phyloP scores from a whole-genome alignment of 1,140 invertebrate genomes.

The Psix sp. region DNA sequence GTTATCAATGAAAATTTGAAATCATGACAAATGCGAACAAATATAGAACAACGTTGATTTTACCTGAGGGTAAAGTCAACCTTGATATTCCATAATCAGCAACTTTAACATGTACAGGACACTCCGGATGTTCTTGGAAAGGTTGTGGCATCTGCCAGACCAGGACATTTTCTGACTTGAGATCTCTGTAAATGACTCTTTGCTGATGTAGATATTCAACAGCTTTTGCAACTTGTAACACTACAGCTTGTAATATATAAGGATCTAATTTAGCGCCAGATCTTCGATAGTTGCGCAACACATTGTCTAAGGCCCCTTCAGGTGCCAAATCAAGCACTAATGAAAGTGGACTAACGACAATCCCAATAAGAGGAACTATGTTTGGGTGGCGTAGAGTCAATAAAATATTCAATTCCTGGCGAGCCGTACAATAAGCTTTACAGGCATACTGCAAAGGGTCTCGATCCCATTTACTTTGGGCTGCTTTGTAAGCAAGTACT shows the following conservation, averaged over 20 bases:
- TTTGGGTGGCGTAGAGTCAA: constrained; percentile 90
- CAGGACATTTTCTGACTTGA: constrained; percentile 98
- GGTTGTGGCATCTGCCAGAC: constrained; percentile 95
- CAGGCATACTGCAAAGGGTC: constrained; percentile 94
- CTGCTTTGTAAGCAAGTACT: constrained; percentile 88
- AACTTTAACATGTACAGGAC: constrained; percentile 91
- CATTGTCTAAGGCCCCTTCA: constrained; percentile 89
- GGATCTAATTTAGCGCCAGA: constrained; percentile 88
- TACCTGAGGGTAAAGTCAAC: constrained; percentile 88
- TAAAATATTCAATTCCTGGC: constrained; percentile 95
- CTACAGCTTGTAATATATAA: constrained; percentile 88
- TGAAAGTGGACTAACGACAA: constrained; percentile 91
- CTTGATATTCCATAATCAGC: constrained; percentile 98
- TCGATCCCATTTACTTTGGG: constrained; percentile 92
- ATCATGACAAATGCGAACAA: neutral
- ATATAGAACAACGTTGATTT: too few species aligned
- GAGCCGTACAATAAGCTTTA: constrained; percentile 95
- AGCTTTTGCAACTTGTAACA: constrained; percentile 94
- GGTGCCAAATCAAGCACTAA: constrained; percentile 94
- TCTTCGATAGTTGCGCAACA: constrained; percentile 88
- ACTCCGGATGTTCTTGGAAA: constrained; percentile 80
- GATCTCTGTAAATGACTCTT: constrained; percentile 96
- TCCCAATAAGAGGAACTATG: constrained; percentile 94
- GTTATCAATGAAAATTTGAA: neutral
- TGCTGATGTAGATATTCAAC: constrained; percentile 97